Base-by-base conservation (phyloP, 2,888 invertebrate genomes). In the Litoditis marina region DNA sequence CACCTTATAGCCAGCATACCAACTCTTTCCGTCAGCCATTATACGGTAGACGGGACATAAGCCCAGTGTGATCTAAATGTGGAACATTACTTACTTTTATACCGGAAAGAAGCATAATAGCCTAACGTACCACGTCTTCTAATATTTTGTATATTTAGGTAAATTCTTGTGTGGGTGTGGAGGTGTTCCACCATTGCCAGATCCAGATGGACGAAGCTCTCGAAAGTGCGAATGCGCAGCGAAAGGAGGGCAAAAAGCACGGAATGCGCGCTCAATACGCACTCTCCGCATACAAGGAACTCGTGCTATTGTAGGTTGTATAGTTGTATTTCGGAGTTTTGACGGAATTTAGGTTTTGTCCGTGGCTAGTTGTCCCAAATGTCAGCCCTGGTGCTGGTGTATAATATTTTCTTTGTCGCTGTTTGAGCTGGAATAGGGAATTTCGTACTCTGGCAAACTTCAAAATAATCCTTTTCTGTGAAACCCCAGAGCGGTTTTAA, bases 181-280 rank as follows among this genome's bases (percentile, higher is more conserved):
- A 90, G 68, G 89, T 90, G 78, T 95, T 96, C 85, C 93, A 96
- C 85, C 92, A 92, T 85, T 90, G 94, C 8, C 94, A 95, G 84
- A 91, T 91, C 77, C 90, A 93, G 85, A 88, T 94, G n/a, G 66
- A 66, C 32, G 65, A 73, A 44, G 69, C 69, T 51, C 63, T 74
- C 34, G 73, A 74, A 51, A 68, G 62, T 28, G 70, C 70, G 6
- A 60, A 53, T 22, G 62, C 88, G 82, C 88, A 51, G 93, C 95
- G 82, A 94, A 94, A 85, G 34, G 69, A 70, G 36, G 73, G 67
- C 25, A 69, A 69, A 39, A 32, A 31, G 7, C 56, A 53, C 31
- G 79, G 75, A 2, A 36, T 75, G 68, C 84, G 85, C 72, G 87
- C 94, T 65, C 94, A 95, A 84, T 85, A 92, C 50, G 91, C 91